Base-by-base conservation (phyloP, 1,140 invertebrate species). In the Akabosia matsudoensis region DNA sequence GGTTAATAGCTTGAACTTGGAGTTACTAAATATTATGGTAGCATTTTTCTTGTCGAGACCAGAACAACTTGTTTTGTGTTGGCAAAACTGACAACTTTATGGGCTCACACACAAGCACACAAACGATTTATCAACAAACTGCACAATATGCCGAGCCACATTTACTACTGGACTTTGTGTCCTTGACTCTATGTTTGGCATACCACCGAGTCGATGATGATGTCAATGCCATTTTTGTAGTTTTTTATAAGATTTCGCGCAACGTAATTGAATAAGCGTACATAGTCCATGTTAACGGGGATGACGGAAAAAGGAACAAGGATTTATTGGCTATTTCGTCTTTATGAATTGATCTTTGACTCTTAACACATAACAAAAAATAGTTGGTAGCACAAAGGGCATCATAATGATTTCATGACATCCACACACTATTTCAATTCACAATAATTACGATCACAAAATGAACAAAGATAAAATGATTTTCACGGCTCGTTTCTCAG, bases 401-500 rank as follows among this genome's bases (percentile, higher is more conserved):
- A n/a, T n/a, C n/a, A n/a, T n/a, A n/a, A n/a, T n/a, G n/a, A n/a
- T n/a, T n/a, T n/a, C n/a, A n/a, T 45, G 18, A 45, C 37, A 45
- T 45, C 37, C 7, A 45, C 37, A 45, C n/a, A n/a, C n/a, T n/a
- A 45, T 45, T 18, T 10, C 37, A 45, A 45, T 45, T 45, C 7
- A 45, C 37, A 45, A 45, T 45, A 45, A n/a, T n/a, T n/a, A n/a
- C n/a, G n/a, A n/a, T n/a, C 37, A 45, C 37, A 18, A 45, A 10
- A 18, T 45, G 37, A 7, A 45, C 37, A 45, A 45, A 45, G 18
- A 10, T 10, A 56, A 56, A 16, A 10, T 22, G 3, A 4, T 56
- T 56, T 56, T 56, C 54, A 56, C 54, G 54, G 13, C 54, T 56
- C 54, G 24, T 56, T 56, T 56, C 54, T 4, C 54, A 56, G n/a